Percentiles rank a stretch among this genome's conserved stretches.
Evolutionary conservation across 2,888 invertebrate species (phyloP).

Genomic region (Leptothorax acervorum): DNA sequence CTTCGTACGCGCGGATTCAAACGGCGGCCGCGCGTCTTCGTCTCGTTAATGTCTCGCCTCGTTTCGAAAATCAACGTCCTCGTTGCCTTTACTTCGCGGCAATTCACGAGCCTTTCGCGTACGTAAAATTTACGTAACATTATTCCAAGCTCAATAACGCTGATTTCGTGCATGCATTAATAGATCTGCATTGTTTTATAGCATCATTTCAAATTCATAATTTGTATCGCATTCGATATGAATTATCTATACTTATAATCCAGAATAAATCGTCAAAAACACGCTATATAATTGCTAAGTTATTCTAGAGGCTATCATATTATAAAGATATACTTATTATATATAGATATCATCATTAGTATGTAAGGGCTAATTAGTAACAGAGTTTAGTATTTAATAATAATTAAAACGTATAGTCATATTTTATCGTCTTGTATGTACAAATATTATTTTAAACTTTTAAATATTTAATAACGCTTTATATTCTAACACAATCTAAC

Average conservation of each 20-base stretch:
- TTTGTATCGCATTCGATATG: too few relatives aligned
- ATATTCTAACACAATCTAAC: background rate
- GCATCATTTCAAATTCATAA: background rate
- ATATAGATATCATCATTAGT: too few relatives aligned
- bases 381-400: background rate
- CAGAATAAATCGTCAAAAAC: background rate
- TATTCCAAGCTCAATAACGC: background rate
- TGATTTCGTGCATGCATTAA: background rate
- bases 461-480: background rate
- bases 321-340: background rate
- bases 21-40: slow-evolving; percentile 77
- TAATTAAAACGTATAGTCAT: background rate
- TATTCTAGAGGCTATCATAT: background rate
- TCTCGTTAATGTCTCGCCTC: slow-evolving; percentile 81
- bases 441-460: background rate
- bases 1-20: slow-evolving; percentile 70
- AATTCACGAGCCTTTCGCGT: background rate
- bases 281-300: background rate
- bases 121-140: background rate
- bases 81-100: slow-evolving; percentile 4
- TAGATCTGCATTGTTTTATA: background rate
- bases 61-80: slow-evolving; percentile 73
- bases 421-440: background rate
- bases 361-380: background rate
- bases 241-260: background rate